A percentile compares a stretch with the other conserved stretches of the same genome.
Conservation (phyloP, 2,797 vertebrate species). For the Anguilla obscura region DNA sequence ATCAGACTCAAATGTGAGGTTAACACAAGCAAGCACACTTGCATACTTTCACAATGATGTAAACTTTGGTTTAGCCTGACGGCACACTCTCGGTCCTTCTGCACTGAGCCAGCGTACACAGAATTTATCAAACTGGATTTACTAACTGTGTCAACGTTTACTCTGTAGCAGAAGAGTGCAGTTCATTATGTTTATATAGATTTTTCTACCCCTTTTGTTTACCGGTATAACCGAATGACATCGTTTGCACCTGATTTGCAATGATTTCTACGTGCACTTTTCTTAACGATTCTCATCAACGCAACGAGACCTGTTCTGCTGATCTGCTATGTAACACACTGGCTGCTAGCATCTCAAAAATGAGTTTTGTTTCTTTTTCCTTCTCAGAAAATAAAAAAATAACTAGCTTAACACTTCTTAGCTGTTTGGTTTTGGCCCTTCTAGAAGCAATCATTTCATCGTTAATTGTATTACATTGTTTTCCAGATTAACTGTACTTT, state of each 20-base stretch:
- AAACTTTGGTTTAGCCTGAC: background rate
- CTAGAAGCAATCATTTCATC: background rate
- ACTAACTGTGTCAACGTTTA: conserved; percentile 71
- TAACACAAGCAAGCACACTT: background rate
- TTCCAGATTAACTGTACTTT: too few relatives aligned
- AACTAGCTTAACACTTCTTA: background rate
- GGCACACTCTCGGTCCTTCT: conserved; percentile 32
- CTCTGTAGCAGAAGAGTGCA: conserved; percentile 57
- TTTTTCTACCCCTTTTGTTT: conserved; percentile 67
- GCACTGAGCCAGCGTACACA: conserved; percentile 57
- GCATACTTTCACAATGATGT: background rate
- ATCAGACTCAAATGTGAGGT: too few relatives aligned
- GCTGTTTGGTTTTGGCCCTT: background rate
- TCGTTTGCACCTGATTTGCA: conserved; percentile 66
- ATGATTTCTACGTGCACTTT: conserved; percentile 68
- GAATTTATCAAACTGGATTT: conserved; percentile 55
- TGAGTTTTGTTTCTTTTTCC: background rate
- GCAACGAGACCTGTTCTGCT: conserved; percentile 57
- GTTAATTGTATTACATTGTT: too few relatives aligned
- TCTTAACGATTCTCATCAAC: conserved; percentile 65
- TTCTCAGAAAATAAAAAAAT: conserved; percentile 28
- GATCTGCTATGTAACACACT: conserved; percentile 56
- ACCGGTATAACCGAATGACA: conserved; percentile 69
- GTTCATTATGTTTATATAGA: conserved; percentile 74
- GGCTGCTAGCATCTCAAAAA: conserved; percentile 12